phyloP scores from a whole-genome alignment of 64 coral and sea anemone genomes.

The Montipora cactus region DNA sequence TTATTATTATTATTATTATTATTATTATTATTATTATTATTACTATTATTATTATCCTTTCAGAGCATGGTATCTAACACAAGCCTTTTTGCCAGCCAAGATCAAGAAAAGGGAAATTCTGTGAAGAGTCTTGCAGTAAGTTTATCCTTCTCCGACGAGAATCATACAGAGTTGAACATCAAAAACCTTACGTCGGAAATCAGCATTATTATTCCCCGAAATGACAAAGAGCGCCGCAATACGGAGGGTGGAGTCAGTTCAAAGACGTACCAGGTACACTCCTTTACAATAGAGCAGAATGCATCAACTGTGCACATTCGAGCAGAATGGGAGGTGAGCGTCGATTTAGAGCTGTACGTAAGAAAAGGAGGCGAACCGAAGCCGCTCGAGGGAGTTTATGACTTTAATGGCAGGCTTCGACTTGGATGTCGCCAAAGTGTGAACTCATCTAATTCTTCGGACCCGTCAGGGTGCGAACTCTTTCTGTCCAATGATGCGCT shows the following conservation, averaged over 20 bases:
- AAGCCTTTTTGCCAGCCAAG: neutral
- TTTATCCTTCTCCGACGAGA: neutral
- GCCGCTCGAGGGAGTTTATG: neutral
- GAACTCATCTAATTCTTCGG: neutral
- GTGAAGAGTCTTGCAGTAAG: neutral
- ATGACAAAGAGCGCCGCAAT: neutral
- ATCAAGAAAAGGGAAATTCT: too few species aligned
- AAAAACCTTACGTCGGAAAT: neutral
- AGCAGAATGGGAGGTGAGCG: neutral
- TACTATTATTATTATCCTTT: neutral
- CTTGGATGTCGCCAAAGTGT: neutral
- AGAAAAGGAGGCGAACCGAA: conserved; percentile 32
- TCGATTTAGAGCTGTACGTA: neutral
- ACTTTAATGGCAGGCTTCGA: conserved; percentile 35
- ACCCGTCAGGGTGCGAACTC: neutral
- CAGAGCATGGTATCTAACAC: neutral
- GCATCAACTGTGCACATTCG: neutral
- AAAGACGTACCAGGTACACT: neutral
- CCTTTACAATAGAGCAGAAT: neutral
- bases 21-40: neutral
- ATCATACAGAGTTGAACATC: neutral
- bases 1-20: too few species aligned
- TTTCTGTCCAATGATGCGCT: conserved; percentile 35
- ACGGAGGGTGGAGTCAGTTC: neutral
- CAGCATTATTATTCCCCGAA: conserved; percentile 15